A percentile compares a stretch with the other conserved stretches of the same genome.
Conservation (phyloP, 2,113 vertebrate species). For the Trogon melanurus region DNA sequence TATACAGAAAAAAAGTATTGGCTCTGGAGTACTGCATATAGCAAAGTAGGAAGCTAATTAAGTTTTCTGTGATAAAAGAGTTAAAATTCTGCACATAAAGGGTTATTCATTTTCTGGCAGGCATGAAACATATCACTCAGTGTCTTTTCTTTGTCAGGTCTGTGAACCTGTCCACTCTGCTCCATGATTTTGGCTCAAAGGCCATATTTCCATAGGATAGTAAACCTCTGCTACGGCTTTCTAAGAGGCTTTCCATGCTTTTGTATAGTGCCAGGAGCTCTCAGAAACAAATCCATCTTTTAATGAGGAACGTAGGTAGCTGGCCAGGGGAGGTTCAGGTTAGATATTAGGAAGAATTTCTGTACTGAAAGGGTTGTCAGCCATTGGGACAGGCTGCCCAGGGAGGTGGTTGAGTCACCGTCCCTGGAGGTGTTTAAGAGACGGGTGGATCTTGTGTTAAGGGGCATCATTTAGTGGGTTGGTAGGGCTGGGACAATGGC, state of each 20-base stretch:
- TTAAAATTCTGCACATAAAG: neutral
- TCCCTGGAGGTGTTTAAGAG: no score
- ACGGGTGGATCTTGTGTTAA: no score
- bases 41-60: neutral
- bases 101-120: neutral
- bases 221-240: neutral
- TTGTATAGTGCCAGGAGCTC: neutral
- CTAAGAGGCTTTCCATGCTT: neutral
- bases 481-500: no score
- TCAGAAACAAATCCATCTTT: neutral
- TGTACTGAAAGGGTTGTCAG: no score
- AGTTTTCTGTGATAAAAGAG: neutral
- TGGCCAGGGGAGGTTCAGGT: neutral
- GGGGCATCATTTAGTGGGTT: no score
- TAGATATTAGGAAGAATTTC: no score
- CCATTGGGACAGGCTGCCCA: no score
- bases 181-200: neutral
- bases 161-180: neutral
- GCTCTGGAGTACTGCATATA: neutral
- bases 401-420: no score
- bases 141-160: neutral
- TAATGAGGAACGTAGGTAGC: neutral
- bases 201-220: neutral
- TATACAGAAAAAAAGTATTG: neutral
- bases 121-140: neutral